Evolutionary conservation across 2,888 invertebrate genomes (phyloP).

Genomic region (Lordiphosa andalusiaca): DNA sequence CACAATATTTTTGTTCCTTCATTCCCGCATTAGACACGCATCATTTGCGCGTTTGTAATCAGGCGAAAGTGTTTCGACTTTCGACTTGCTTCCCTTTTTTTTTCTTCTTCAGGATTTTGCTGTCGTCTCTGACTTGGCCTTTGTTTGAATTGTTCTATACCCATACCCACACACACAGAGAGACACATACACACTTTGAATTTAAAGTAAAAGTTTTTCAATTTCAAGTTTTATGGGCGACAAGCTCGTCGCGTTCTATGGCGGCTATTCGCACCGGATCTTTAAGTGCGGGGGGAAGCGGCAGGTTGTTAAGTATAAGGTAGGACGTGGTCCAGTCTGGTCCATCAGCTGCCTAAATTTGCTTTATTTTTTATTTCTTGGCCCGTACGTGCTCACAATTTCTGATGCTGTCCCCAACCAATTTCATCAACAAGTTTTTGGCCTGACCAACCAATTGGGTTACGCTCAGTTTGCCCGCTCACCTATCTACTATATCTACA

Average conservation of each 20-base stretch:
- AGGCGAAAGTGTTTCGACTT: conserved; percentile 72
- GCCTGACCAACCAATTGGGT: conserved; percentile 30
- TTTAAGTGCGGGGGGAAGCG: not conserved
- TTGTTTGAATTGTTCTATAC: conserved; percentile 46
- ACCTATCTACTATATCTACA: conserved; percentile 4
- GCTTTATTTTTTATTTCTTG: conserved; percentile 53
- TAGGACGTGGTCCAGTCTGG: conserved; percentile 4
- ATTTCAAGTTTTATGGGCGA: conserved; percentile 74
- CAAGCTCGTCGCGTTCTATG: conserved; percentile 50
- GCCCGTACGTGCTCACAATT: conserved; percentile 57
- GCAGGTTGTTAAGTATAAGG: not conserved
- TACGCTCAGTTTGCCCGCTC: conserved; percentile 27
- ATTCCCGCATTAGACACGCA: conserved; percentile 70
- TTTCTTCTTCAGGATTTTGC: conserved; percentile 7
- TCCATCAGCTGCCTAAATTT: conserved; percentile 46
- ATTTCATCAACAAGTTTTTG: conserved; percentile 37
- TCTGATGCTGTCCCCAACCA: conserved; percentile 36
- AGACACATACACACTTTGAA: conserved; percentile 44
- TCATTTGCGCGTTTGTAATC: conserved; percentile 75
- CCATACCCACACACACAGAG: conserved; percentile 1
- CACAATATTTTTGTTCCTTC: conserved; percentile 25
- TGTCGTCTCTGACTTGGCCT: conserved; percentile 24
- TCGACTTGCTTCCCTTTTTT: conserved; percentile 25
- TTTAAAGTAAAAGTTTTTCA: conserved; percentile 73
- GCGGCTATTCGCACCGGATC: conserved; percentile 10